Base-by-base conservation (phyloP, 2,888 invertebrate genomes). In the Acleris literana region DNA sequence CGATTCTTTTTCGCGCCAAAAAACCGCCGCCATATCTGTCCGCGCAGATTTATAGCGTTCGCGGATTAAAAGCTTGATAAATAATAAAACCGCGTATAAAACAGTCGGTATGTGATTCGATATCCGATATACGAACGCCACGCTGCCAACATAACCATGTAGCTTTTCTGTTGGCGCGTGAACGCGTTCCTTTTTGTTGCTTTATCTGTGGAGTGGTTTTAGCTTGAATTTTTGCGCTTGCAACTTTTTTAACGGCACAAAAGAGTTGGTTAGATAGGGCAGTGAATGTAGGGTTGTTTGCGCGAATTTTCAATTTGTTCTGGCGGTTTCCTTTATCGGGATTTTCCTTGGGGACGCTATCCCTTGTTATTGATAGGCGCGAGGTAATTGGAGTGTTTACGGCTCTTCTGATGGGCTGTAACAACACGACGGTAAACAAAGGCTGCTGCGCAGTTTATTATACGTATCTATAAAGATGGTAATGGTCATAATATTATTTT, bases 1-100 rank as follows among this genome's bases (percentile, higher is more conserved):
- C 84, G 83, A 90, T 89, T 89, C 87, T 90, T 91, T 83, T 90
- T 86, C 85, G 85, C 88, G 87, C 85, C 83, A 87, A 90, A 86
- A 81, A 83, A 86, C 76, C 77, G 82, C 81, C 83, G 84, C 87
- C 84, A 85, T 86, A 84, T 87, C 82, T 83, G 85, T 85, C 84
- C 79, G 77, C 82, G 79, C 79, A 86, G 88, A 92, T 92, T 92
- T 92, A 91, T 90, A 75, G 84, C 83, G 77, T 74, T 72, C 74
- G 75, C 75, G 90, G 91, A 90, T 92, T 90, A 83, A 79, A 79
- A 75, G 79, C 79, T 79, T 76, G 77, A 80, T 81, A 78, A 81
- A 80, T 79, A 91, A 86, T 86, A 86, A 86, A 86, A 84, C 81
- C 62, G 61, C 66, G 66, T 66, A 66, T 66, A 66, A 64, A 64